Evolutionary conservation across 2,113 vertebrate species (phyloP), one percentile per base, ranked within the genome.

Genomic region (Otolemur garnettii): DNA sequence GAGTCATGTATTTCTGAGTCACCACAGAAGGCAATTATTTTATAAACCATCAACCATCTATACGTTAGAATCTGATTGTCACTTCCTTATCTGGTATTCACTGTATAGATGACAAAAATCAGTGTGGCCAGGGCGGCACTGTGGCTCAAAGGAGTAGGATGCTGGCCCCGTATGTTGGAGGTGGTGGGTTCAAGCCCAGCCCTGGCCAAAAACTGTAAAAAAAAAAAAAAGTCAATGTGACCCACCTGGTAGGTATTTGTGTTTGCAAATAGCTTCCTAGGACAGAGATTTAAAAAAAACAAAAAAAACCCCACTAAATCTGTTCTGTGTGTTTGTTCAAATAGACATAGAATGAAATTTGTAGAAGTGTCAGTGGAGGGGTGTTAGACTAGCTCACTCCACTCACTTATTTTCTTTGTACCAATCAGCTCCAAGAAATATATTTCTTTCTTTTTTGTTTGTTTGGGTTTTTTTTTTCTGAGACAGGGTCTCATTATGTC

Each of bases 261-360:
- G 2, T 91, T 14, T n/a, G 15, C 38, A 35, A 33, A 26, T 4
- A 21, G 68, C 68, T 42, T 50, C 5, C 2, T 10, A 22, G 66
- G 55, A 45, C 13, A 30, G 26, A 17, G 81, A 60, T 28, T 50
- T 8, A 18, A 19, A n/a, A 11, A n/a, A 19, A 45, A n/a, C 12
- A 19, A n/a, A 11, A 50, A 50, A 50, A 50, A 50, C 8, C 8
- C 10, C 45, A 60, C 7, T 17, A 15, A 69, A 33, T 42, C 28
- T 59, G 9, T 22, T 30, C n/a, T 12, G 64, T 2, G 10, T 33
- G 4, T 13, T 0, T 24, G 5, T 72, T 69, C 19, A 0, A n/a
- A 22, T 10, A 1, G 8, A 38, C 8, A 1, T 10, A 17, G 13
- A 38, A 38, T 38, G 4, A 0, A 10, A 10, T 42, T 7, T 30